Conservation (phyloP, 2,888 invertebrate species). For the Yponomeuta sedellus region DNA sequence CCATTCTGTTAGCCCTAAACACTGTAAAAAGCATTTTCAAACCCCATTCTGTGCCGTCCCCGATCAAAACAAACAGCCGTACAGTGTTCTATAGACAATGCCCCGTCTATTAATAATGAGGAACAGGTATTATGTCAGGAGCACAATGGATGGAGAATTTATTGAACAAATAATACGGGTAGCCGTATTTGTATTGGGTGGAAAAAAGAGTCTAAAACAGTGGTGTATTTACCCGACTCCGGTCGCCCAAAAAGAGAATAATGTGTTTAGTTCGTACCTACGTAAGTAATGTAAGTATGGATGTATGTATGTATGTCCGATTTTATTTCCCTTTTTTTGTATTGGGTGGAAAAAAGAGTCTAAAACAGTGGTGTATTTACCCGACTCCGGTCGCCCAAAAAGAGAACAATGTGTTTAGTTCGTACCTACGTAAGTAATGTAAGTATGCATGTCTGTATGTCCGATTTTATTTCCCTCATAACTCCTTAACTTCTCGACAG, state of each 20-base stretch:
- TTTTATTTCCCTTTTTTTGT: no score
- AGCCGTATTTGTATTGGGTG: background rate
- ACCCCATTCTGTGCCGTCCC: background rate
- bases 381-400: no score
- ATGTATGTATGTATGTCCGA: no score
- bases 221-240: background rate
- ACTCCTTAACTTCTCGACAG: no score
- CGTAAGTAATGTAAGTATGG: no score
- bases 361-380: background rate
- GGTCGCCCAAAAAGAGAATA: no score
- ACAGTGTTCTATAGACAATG: background rate
- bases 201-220: background rate
- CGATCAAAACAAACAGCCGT: background rate
- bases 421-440: no score
- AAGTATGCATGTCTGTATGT: no score
- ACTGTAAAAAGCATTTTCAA: background rate
- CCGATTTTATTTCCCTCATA: no score
- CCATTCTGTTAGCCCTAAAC: background rate
- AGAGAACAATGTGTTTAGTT: no score
- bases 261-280: no score
- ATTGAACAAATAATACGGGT: slow-evolving; percentile 6
- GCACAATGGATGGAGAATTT: slow-evolving; percentile 1
- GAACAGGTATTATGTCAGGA: slow-evolving; percentile 1
- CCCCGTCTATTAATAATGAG: slow-evolving; percentile 4
- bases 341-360: background rate